A percentile compares a stretch with the other conserved stretches of the same genome.
Conservation (phyloP, 2,797 vertebrate genomes). For the Falco novaeseelandiae region DNA sequence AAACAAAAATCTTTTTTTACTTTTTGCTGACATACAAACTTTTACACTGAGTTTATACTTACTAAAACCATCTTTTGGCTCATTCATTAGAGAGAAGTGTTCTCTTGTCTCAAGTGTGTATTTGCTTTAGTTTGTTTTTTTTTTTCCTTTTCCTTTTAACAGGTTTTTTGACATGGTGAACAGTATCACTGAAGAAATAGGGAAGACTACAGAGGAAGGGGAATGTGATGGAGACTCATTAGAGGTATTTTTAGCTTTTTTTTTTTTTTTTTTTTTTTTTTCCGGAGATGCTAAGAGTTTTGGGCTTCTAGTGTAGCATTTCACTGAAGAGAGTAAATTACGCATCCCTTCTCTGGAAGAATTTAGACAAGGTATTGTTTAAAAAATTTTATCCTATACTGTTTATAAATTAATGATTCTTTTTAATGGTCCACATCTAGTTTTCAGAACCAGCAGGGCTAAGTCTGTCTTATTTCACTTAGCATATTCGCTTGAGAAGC, state of each 20-base stretch:
- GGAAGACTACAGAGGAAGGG: conserved; percentile 88
- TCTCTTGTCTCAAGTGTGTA: neutral
- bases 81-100: neutral
- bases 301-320: neutral
- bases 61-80: neutral
- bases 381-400: neutral
- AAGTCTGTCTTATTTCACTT: neutral
- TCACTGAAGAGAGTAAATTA: neutral
- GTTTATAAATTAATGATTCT: neutral
- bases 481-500: neutral
- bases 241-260: conserved; percentile 81
- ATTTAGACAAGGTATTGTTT: neutral
- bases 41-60: neutral
- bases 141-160: neutral
- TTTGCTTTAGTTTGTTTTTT: neutral
- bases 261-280: neutral
- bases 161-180: conserved; percentile 98
- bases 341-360: neutral
- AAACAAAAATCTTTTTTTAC: neutral
- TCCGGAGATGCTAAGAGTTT: neutral
- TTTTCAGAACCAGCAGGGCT: neutral
- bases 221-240: conserved; percentile 92
- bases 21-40: neutral
- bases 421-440: neutral
- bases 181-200: conserved; percentile 91